Percentiles rank a stretch among this genome's conserved stretches.
These are phyloP conservation scores for Drosophila elegans DNA, from an alignment of 1,140 invertebrate species.

Conservation along the genomic window DNA sequence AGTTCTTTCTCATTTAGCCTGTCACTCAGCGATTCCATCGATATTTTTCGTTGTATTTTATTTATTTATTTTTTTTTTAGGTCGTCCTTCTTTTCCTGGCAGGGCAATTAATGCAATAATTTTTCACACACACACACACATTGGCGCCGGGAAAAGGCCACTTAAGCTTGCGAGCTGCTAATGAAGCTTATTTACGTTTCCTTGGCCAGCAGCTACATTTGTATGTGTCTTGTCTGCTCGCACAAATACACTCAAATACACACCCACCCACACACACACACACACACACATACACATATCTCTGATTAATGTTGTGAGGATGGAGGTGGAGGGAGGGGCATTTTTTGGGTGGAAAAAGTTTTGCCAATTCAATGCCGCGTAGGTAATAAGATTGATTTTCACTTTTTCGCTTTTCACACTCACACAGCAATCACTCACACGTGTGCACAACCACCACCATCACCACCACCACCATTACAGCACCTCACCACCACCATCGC, in stretches of 20 bases:
- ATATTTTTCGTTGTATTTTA: not conserved
- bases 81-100: not conserved
- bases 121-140: conserved; percentile 9
- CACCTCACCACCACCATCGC: not conserved
- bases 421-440: conserved; percentile 69
- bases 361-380: conserved; percentile 62
- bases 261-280: not conserved
- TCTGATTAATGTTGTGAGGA: conserved; percentile 48
- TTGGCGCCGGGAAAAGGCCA: conserved; percentile 8
- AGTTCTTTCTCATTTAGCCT: not conserved
- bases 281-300: conserved; percentile 6
- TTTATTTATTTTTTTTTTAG: conserved; percentile 2
- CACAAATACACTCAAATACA: conserved; percentile 1
- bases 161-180: conserved; percentile 70
- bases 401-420: conserved; percentile 62
- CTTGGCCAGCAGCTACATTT: conserved; percentile 10
- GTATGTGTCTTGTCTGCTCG: conserved; percentile 36
- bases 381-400: conserved; percentile 82
- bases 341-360: conserved; percentile 16
- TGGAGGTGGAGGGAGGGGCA: not conserved
- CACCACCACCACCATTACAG: not conserved
- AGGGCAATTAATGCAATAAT: conserved; percentile 29
- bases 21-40: conserved; percentile 2
- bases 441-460: conserved; percentile 20
- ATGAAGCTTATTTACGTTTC: conserved; percentile 72